These are phyloP conservation scores for Dione vanillae DNA, from an alignment of 2,888 invertebrate species.

Conservation along the genomic window DNA sequence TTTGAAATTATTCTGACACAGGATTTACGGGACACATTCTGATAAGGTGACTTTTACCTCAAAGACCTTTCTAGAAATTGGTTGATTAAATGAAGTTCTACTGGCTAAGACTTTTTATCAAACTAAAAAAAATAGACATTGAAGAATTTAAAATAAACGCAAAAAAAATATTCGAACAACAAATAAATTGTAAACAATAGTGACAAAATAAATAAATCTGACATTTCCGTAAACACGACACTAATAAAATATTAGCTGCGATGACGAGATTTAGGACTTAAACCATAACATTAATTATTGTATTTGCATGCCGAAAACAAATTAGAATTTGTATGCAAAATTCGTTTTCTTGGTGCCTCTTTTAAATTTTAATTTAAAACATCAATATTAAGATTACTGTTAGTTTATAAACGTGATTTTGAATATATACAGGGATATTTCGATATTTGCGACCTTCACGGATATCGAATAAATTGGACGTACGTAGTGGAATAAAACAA, in stretches of 20 bases:
- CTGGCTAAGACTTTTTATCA: too few species aligned
- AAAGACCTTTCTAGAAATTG: too few species aligned
- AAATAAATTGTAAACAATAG: slow-evolving; percentile 5
- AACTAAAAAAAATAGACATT: too few species aligned
- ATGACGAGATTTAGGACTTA: slow-evolving; percentile 29
- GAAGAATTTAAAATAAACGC: background rate
- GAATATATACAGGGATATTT: background rate
- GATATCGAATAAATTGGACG: background rate
- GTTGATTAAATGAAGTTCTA: too few species aligned
- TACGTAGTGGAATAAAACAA: background rate
- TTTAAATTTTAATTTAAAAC: slow-evolving; percentile 26
- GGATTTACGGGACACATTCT: too few species aligned
- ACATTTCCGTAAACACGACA: slow-evolving; percentile 36
- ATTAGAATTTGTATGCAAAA: slow-evolving; percentile 33
- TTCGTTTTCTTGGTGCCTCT: slow-evolving; percentile 9
- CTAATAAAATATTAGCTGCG: slow-evolving; percentile 26
- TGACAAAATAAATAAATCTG: slow-evolving; percentile 3
- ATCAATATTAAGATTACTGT: slow-evolving; percentile 14
- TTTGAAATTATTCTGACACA: too few species aligned
- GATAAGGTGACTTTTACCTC: too few species aligned
- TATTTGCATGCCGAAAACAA: slow-evolving; percentile 9
- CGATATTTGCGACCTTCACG: background rate
- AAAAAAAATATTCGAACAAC: background rate
- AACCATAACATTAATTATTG: slow-evolving; percentile 19
- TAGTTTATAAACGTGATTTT: background rate